phyloP scores from a whole-genome alignment of 2,888 invertebrate species.

The Meteorus cinctellus region DNA sequence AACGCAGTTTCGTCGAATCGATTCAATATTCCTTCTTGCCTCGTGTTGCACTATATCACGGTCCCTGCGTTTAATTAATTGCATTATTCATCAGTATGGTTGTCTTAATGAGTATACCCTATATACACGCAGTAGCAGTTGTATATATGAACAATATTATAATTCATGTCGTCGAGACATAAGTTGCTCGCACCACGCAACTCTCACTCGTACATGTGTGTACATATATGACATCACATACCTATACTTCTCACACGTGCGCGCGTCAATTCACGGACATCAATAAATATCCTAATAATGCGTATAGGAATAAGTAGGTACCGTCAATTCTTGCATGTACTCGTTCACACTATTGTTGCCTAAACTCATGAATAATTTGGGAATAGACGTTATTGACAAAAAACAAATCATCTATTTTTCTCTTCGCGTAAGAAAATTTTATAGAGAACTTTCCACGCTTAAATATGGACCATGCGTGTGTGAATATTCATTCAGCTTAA shows the following conservation, averaged over 20 bases:
- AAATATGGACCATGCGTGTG: too few species aligned
- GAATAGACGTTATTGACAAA: too few species aligned
- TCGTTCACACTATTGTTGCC: too few species aligned
- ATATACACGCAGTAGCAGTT: conserved; percentile 21
- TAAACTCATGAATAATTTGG: too few species aligned
- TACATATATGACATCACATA: conserved; percentile 9
- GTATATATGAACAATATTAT: conserved; percentile 49
- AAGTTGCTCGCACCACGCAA: conserved; percentile 55
- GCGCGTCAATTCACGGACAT: conserved; percentile 26
- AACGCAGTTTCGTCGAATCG: conserved; percentile 13
- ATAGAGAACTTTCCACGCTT: too few species aligned
- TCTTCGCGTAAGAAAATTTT: too few species aligned
- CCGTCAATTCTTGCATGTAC: too few species aligned
- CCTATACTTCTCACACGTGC: neutral
- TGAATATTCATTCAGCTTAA: too few species aligned
- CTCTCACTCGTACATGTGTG: conserved; percentile 17
- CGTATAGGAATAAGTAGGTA: too few species aligned
- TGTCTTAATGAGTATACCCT: conserved; percentile 1
- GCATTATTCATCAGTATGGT: conserved; percentile 54
- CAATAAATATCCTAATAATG: conserved; percentile 36
- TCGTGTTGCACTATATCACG: too few species aligned
- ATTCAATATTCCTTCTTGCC: neutral
- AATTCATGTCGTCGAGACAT: conserved; percentile 54
- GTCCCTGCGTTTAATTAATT: conserved; percentile 51
- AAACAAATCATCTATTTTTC: too few species aligned